Conservation (phyloP, 92 coral and sea anemone genomes). For the Porites evermanni region DNA sequence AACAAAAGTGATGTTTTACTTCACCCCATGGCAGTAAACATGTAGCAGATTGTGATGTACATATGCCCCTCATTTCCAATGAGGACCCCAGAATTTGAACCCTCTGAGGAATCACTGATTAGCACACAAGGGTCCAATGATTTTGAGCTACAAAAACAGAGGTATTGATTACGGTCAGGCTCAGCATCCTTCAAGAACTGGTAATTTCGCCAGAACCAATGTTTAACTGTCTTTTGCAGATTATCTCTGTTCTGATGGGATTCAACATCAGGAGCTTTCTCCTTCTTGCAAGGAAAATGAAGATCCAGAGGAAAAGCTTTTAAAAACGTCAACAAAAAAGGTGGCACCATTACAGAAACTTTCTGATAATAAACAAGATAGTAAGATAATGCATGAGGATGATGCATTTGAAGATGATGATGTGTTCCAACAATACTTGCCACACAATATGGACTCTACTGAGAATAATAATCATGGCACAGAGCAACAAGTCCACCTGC, state of each 20-base stretch:
- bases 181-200: no score
- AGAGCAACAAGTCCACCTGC: background rate
- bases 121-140: no score
- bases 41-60: no score
- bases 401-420: conserved; percentile 66
- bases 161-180: no score
- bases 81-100: no score
- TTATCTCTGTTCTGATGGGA: conserved; percentile 59
- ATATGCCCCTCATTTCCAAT: no score
- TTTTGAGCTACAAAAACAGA: no score
- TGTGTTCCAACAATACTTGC: conserved; percentile 69
- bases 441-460: background rate
- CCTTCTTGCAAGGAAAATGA: conserved; percentile 69
- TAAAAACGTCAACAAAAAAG: conserved; percentile 9
- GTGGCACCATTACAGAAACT: background rate
- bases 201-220: no score
- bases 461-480: background rate
- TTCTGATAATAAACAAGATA: background rate
- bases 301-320: conserved; percentile 36
- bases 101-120: no score
- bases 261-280: conserved; percentile 48
- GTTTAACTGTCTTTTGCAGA: conserved; percentile 30
- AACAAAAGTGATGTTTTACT: no score
- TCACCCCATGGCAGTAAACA: no score
- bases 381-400: conserved; percentile 20